phyloP scores from a whole-genome alignment of 2,888 invertebrate genomes.

The Saturnia japonica region DNA sequence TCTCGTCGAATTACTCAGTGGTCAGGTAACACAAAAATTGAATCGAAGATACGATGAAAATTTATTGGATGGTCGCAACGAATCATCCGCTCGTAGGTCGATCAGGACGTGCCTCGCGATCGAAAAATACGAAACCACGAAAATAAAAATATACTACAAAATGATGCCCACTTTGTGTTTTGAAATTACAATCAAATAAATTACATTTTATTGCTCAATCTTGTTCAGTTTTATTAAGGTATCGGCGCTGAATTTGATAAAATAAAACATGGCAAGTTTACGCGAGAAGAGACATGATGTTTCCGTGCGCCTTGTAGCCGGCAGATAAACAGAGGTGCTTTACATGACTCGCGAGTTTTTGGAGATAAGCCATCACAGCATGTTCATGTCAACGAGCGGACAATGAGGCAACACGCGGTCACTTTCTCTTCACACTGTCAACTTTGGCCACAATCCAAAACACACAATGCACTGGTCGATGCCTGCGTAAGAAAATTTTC shows the following conservation, averaged over 20 bases:
- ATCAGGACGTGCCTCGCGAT: slow-evolving; percentile 67
- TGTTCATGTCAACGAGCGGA: slow-evolving; percentile 61
- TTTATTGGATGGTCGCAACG: slow-evolving; percentile 61
- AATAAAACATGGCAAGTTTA: slow-evolving; percentile 79
- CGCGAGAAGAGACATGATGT: slow-evolving; percentile 73
- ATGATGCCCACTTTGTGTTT: slow-evolving; percentile 81
- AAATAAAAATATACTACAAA: slow-evolving; percentile 81
- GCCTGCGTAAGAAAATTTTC: slow-evolving; percentile 15
- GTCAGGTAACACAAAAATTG: slow-evolving; percentile 61
- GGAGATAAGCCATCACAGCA: slow-evolving; percentile 69
- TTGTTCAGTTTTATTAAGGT: slow-evolving; percentile 82
- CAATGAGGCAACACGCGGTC: slow-evolving; percentile 48
- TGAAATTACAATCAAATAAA: slow-evolving; percentile 82
- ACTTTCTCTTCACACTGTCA: slow-evolving; percentile 46
- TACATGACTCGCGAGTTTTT: slow-evolving; percentile 68
- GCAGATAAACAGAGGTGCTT: slow-evolving; percentile 65
- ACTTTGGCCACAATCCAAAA: slow-evolving; percentile 33
- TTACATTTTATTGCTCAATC: slow-evolving; percentile 83
- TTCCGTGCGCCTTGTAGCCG: slow-evolving; percentile 53
- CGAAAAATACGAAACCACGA: slow-evolving; percentile 78
- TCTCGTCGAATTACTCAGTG: slow-evolving; percentile 49
- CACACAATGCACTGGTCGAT: slow-evolving; percentile 24
- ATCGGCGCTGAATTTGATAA: slow-evolving; percentile 75
- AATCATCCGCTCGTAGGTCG: slow-evolving; percentile 55
- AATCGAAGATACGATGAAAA: slow-evolving; percentile 61